Base-by-base conservation (phyloP, 2,113 vertebrate species). In the Bubo bubo region DNA sequence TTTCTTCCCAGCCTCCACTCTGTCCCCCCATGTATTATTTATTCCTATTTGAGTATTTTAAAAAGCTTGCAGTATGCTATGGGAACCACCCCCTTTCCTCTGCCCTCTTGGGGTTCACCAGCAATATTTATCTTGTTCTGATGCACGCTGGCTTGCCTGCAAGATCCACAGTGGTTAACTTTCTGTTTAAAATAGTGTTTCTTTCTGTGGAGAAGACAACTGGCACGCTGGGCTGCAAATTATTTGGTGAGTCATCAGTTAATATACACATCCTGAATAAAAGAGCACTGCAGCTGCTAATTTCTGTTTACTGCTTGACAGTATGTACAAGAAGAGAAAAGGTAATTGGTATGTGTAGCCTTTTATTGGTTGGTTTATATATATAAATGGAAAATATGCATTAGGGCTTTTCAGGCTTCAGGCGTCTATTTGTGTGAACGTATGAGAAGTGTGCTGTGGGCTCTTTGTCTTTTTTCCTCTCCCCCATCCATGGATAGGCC, bases 171-270 rank as follows among this genome's bases (percentile, higher is more conserved):
- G 43, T 23, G 24, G 71, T 83, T 90, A 76, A 79, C 79, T 74
- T 88, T 64, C 50, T 76, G n/a, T 96, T 91, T 92, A 88, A 95
- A 96, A 94, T 86, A 94, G 59, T 13, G 52, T 88, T 95, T 76
- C 84, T 82, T 85, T 96, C 62, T 76, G 66, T 76, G 82, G 56
- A 79, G 39, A 84, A 84, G 79, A 66, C 79, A 95, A 92, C 89
- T 88, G 89, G 62, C 79, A 88, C 35, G 75, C 89, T 71, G 71
- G 63, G 66, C 82, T 94, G 79, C 35, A 58, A 83, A 83, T 73
- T 67, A 68, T 91, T 91, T 79, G 60, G 71, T 96, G 96, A 96
- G 75, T 97, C 95, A 95, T 45, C 89, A 35, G 86, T 68, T 95
- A 91, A 93, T 96, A 94, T 34, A 86, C 60, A 86, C 58, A 88